Conservation (phyloP, 2,888 invertebrate genomes). For the Eretmocerus hayati region DNA sequence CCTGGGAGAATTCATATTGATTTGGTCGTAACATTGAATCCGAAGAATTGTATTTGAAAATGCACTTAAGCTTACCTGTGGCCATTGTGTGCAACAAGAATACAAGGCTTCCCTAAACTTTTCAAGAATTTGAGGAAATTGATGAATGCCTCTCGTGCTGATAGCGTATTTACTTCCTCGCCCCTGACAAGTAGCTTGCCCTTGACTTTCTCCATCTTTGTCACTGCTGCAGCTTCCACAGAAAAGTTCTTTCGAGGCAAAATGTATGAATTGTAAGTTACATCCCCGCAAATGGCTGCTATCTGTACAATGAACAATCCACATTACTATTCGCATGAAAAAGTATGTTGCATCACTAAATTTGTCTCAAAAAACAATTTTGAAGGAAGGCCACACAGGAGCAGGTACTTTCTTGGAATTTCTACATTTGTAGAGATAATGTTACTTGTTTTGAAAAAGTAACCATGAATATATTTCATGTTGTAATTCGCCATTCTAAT, state of each 20-base stretch:
- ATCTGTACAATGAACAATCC: conserved; percentile 15
- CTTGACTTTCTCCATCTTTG: conserved; percentile 7
- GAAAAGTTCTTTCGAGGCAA: conserved; percentile 11
- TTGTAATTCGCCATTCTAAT: too few relatives aligned
- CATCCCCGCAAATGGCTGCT: conserved; percentile 7
- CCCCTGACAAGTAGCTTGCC: conserved; percentile 8
- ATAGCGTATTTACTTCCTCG: not conserved
- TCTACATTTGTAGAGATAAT: too few relatives aligned
- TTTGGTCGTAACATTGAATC: too few relatives aligned
- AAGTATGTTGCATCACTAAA: not conserved
- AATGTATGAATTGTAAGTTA: conserved; percentile 15
- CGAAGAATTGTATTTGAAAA: not conserved
- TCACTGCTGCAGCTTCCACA: conserved; percentile 6
- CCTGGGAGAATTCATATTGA: too few relatives aligned
- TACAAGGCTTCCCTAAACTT: not conserved
- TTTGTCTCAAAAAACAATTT: not conserved
- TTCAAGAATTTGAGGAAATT: conserved; percentile 8
- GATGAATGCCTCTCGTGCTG: conserved; percentile 6
- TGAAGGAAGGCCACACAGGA: too few relatives aligned
- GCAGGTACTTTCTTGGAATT: too few relatives aligned
- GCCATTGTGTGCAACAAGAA: conserved; percentile 9
- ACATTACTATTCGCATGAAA: not conserved
- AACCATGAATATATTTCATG: too few relatives aligned
- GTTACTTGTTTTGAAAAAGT: too few relatives aligned
- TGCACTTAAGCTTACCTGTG: not conserved